Base-by-base conservation (phyloP, 2,113 vertebrate species). In the Psilopsiagon aurifrons region DNA sequence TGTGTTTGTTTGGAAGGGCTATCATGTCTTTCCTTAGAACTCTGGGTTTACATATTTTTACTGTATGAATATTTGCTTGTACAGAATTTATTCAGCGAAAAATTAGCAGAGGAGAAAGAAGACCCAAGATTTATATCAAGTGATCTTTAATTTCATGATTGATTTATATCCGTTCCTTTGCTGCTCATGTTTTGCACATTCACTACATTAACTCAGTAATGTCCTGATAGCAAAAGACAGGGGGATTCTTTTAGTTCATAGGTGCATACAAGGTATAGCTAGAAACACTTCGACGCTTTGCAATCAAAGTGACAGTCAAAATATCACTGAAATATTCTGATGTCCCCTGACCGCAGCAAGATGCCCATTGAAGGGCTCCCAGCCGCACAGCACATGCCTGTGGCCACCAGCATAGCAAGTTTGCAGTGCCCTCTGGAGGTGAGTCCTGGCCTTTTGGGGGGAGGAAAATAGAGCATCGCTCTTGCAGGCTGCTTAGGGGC, bases 401-500 rank as follows among this genome's bases (percentile, higher is more conserved):
- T 77, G 80, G 55, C 67, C 70, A 88, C 49, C 25, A 59, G 60
- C 86, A 84, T 64, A 75, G 95, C 88, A 96, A 88, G 96, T 94
- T 96, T 43, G 88, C 88, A 97, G 94, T 95, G 95, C 96, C 96
- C 96, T 96, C 97, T 97, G 93, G 77, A 97, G 96, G 96, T 1
- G 9, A 81, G 39, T 24, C 43, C 64, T 52, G 44, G 33, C 27
- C 22, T 80, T 66, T 19, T 17, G 6, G 16, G 6, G 49, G 47
- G 7, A 16, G 27, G 28, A 47, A 87, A 62, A 43, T 1, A 17
- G 2, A 74, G 28, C 62, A 19, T 8, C 16, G 22, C 29, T 60
- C 37, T 43, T 37, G 5, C 0, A 44, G 55, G 39, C 20, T 55
- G 67, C 81, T 70, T 16, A 8, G 4, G 46, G 20, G 13, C 22